Base-by-base conservation (phyloP, 2,888 invertebrate species). In the Hyposoter dolosus region DNA sequence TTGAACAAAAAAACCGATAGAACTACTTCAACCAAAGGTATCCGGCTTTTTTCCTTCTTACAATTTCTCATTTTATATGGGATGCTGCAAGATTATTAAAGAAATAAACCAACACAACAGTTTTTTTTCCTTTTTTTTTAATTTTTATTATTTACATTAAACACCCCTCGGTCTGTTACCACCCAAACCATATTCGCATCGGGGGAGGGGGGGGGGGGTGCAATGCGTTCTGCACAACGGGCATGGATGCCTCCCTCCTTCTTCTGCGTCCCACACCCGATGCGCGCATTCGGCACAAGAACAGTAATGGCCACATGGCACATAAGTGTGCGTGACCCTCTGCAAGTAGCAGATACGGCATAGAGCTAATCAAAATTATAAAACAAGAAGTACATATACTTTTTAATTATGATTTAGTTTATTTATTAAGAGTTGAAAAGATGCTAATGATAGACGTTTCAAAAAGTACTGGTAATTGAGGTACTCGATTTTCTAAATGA, bases 361-460 rank as follows among this genome's bases (percentile, higher is more conserved):
- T 3, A n/a, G 2, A 50, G n/a, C 50, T 50, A 50, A 50, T n/a
- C 2, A 50, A 17, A 17, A 5, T 50, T 50, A 6, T 3, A 0
- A n/a, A n/a, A 12, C n/a, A 50, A 50, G 50, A 50, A 50, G 50
- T 50, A 50, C 50, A 50, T 50, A 50, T 50, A 47, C 6, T 50
- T n/a, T 50, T 50, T 50, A 50, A 50, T 50, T 50, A 50, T n/a
- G 50, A n/a, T 47, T 47, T 0, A 15, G 45, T 45, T 45, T 32
- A 32, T 63, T 63, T 63, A 35, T 65, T n/a, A 65, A 65, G 35
- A 0, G 65, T 65, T 65, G 17, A 40, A 50, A 40, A 65, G 6
- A 65, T n/a, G 17, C 40, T 40, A 65, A 65, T 65, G 65, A 65
- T 40, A 65, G 15, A 40, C 6, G 65, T 35, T 35, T 65, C 35